Evolutionary conservation across 2,888 invertebrate genomes (phyloP), one percentile per base, ranked within the genome.

Genomic region (Drosophila colorata): DNA sequence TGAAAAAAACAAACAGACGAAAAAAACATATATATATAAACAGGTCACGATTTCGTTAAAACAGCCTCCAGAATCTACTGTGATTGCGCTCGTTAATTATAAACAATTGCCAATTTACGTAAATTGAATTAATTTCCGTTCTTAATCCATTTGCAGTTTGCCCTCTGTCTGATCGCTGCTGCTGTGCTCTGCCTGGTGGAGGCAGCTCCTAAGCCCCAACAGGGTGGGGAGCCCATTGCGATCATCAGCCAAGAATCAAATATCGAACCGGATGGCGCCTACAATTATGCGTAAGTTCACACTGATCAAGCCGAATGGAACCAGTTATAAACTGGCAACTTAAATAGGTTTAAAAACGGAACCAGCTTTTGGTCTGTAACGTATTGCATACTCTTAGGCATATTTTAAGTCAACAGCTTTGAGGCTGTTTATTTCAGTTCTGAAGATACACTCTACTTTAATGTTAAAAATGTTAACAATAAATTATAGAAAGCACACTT

Each of bases 201-300:
- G 41, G 92, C 91, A 49, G 93, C 93, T n/a, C 95, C 95, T 25
- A 95, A 94, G 88, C 93, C 95, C 20, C 95, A 95, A 93, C 28
- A 28, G 28, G 68, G 91, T 31, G 87, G 92, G 28, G 94, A 94
- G 28, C 94, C 94, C 84, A 94, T 94, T 49, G 94, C 94, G 64
- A 96, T 96, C 69, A 91, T 96, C 68, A 95, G 94, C 80, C 95
- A 96, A 91, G 95, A 95, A 67, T 95, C 95, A 68, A 95, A 95
- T 82, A 94, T 95, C 78, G 94, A 95, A 84, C 94, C 95, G 1
- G 95, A 95, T 90, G 96, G 96, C 67, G 94, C 95, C 38, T 96
- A 96, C 83, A 94, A 94, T 91, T 95, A 94, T 93, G 95, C 94
- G 96, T 95, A 92, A 92, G 89, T 85, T 41, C 28, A 40, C 6